Conservation (phyloP, 2,113 vertebrate species). For the Neogale vison region DNA sequence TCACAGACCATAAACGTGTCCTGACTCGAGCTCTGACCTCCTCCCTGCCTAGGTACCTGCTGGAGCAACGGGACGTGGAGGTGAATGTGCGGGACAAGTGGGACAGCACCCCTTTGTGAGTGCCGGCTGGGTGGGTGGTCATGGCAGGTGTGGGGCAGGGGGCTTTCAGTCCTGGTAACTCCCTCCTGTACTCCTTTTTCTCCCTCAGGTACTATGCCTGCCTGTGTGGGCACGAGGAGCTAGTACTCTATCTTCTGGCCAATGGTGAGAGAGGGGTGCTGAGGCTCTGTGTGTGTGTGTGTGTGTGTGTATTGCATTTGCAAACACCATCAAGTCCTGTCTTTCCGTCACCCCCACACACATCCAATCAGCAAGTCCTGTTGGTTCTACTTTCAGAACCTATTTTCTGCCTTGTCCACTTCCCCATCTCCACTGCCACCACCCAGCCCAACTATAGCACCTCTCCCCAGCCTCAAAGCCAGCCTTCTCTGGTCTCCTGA, state of each 20-base stretch:
- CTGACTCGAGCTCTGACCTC: background rate
- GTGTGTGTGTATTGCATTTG: background rate
- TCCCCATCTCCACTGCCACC: background rate
- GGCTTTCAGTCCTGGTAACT: background rate
- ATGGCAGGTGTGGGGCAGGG: background rate
- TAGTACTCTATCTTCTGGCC: slow-evolving; percentile 96
- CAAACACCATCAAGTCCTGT: background rate
- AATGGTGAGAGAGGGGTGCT: slow-evolving; percentile 87
- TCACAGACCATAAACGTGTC: background rate
- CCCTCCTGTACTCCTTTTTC: background rate
- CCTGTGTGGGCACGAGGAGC: slow-evolving; percentile 96
- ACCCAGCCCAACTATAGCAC: background rate
- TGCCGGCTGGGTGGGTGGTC: background rate
- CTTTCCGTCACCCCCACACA: background rate
- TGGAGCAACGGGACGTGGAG: slow-evolving; percentile 97
- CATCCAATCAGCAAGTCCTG: background rate
- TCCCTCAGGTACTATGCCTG: slow-evolving; percentile 94
- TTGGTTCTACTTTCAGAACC: background rate
- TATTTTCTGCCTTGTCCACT: background rate
- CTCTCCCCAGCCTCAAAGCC: background rate
- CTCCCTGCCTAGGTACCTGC: slow-evolving; percentile 90
- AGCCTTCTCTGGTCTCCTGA: background rate
- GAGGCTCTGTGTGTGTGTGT: background rate
- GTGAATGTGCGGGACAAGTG: slow-evolving; percentile 98
- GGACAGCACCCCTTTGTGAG: slow-evolving; percentile 99